Base-by-base conservation (phyloP, 2,888 invertebrate genomes). In the Tupiocoris notatus region DNA sequence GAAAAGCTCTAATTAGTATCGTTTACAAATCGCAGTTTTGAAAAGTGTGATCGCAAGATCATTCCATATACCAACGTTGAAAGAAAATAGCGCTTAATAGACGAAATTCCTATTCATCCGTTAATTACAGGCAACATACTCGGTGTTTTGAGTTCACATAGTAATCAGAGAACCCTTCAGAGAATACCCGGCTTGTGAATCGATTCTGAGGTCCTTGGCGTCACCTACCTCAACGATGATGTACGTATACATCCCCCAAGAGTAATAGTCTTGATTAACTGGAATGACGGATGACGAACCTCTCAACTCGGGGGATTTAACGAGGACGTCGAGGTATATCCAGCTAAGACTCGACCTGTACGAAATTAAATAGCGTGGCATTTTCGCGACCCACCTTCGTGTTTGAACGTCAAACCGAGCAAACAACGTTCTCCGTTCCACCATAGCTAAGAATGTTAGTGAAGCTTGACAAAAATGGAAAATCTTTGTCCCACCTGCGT, bases 211-310 rank as follows among this genome's bases (percentile, higher is more conserved):
- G 39, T 39, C 39, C 39, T 39, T 39, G 39, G 39, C 39, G 39
- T 39, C 39, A 39, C 39, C 39, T 39, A 39, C 39, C 39, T 39
- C 12, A 3, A 7, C 39, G 3, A 39, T 39, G 39, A 39, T 7
- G 39, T 39, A n/a, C n/a, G n/a, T n/a, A n/a, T n/a, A 39, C 39
- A 39, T 39, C 39, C 39, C 39, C n/a, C 54, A 6, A 6, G 59
- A 59, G 59, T 59, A 59, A 59, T 59, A 20, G 59, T 18, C 59
- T 18, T 59, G 59, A 59, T 59, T 59, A 59, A 59, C 59, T 18
- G 3, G 59, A 59, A 59, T 18, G 59, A 20, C 59, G 18, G n/a
- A n/a, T 59, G 39, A 59, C 18, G 59, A n/a, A 59, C 59, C 18
- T n/a, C 6, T 59, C 17, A 59, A 59, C 18, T 59, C 59, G n/a